Conservation (phyloP, 2,888 invertebrate species). For the Agrenia bidenticulata region DNA sequence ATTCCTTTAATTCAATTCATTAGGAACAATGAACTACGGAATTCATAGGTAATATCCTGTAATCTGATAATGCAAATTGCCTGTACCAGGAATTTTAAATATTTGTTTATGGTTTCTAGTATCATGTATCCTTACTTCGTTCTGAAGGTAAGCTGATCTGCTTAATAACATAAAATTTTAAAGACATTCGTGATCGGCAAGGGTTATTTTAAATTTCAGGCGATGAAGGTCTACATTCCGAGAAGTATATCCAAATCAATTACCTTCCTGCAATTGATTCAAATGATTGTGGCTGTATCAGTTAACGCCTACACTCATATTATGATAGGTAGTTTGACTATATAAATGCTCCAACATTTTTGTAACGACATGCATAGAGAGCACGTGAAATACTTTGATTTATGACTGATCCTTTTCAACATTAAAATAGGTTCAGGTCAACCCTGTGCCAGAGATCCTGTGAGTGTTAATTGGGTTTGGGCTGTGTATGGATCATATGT, state of each 20-base stretch:
- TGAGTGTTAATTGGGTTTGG: slow-evolving; percentile 40
- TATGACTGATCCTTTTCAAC: no score
- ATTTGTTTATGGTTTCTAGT: slow-evolving; percentile 56
- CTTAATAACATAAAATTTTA: slow-evolving; percentile 7
- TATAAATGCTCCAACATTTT: slow-evolving; percentile 2
- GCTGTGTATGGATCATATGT: slow-evolving; percentile 33
- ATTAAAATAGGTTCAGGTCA: slow-evolving; percentile 35
- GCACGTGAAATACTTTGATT: no score
- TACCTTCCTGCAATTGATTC: slow-evolving; percentile 82
- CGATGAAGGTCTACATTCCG: slow-evolving; percentile 82
- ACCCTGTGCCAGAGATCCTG: slow-evolving; percentile 36
- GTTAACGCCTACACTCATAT: slow-evolving; percentile 87
- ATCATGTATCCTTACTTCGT: slow-evolving; percentile 92
- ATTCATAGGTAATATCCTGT: slow-evolving; percentile 63
- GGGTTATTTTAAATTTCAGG: slow-evolving; percentile 54
- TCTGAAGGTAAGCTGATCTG: slow-evolving; percentile 57
- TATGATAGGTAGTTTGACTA: slow-evolving; percentile 36
- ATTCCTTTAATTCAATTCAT: no score
- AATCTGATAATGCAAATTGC: background rate
- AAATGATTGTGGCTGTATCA: slow-evolving; percentile 89
- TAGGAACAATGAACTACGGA: slow-evolving; percentile 90
- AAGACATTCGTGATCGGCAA: background rate
- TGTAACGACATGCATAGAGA: no score
- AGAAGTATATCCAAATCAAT: slow-evolving; percentile 83
- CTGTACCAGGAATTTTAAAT: background rate